Base-by-base conservation (phyloP, 2,797 vertebrate genomes). In the Myotis findleyi region DNA sequence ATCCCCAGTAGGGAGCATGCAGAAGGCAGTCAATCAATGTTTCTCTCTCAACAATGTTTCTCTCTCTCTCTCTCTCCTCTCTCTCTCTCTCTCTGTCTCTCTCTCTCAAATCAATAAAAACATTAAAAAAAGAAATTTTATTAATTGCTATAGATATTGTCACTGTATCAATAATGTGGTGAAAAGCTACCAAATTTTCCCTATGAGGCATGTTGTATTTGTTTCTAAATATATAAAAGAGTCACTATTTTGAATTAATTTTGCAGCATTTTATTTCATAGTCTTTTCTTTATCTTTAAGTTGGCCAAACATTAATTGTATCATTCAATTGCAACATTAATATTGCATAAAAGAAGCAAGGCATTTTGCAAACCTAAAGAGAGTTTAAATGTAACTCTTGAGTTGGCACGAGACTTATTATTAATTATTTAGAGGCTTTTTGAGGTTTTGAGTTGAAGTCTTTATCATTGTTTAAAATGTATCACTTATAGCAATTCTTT, bases 371-470 rank as follows among this genome's bases (percentile, higher is more conserved):
- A 92, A 86, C 23, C 55, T 36, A 91, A 84, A 86, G 59, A 89
- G 64, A 94, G 5, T 75, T 97, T 80, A 79, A 96, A 87, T 2
- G 0, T 30, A 96, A 94, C 11, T 44, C 41, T 47, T 94, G 44
- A 94, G 4, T 87, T 93, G 95, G 66, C 76, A 85, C 30, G 18
- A 77, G 87, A 57, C 16, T 82, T 87, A 17, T 12, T 55, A 20
- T 23, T 55, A 85, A 71, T 89, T 93, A 80, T 86, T 94, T 96
- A 91, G 41, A 93, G 36, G 27, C 59, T 89, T 95, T 93, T 94
- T 11, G 7, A n/a, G 33, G 93, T 80, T 6, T 27, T 84, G 91
- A 91, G 72, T 92, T 75, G 53, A 71, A 88, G 36, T 84, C 36
- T 96, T 97, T 33, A 44, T 38, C 80, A 68, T 51, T 89, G 49